These are phyloP conservation scores for Ctenosaura bakeri DNA, from an alignment of 2,797 vertebrate genomes.

Conservation along the genomic window DNA sequence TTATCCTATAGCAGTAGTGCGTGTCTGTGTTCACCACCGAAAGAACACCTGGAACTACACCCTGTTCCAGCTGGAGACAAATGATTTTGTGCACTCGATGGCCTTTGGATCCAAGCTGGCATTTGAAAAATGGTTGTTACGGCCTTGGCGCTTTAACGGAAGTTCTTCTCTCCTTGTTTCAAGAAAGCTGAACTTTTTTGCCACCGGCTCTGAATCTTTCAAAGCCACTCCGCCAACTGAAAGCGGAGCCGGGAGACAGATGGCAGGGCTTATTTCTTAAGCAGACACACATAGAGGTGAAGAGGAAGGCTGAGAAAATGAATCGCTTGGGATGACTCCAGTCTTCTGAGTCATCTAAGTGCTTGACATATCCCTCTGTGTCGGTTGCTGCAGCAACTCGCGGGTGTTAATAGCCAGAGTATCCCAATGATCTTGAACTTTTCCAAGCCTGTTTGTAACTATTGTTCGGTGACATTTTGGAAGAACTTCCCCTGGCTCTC, in stretches of 20 bases:
- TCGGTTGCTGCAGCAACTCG: constrained; percentile 25
- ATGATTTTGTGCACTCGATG: too few relatives aligned
- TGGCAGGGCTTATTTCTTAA: constrained; percentile 9
- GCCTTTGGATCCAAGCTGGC: too few relatives aligned
- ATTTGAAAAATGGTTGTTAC: too few relatives aligned
- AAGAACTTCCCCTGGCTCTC: constrained; percentile 29
- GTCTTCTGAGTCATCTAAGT: neutral
- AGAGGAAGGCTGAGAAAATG: neutral
- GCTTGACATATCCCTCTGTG: neutral
- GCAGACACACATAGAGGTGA: neutral
- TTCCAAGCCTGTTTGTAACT: constrained; percentile 45
- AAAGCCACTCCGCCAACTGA: constrained; percentile 2
- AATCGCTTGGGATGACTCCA: neutral
- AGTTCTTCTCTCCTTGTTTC: neutral
- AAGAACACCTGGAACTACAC: too few relatives aligned
- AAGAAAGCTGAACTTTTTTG: neutral
- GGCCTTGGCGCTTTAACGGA: neutral
- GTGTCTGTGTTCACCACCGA: too few relatives aligned
- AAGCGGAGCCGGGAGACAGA: constrained; percentile 27
- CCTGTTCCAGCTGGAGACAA: too few relatives aligned
- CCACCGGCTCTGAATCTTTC: too few relatives aligned
- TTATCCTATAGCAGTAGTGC: too few relatives aligned
- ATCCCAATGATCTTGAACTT: constrained; percentile 55
- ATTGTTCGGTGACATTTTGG: constrained; percentile 47
- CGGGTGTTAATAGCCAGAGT: constrained; percentile 22